These are phyloP conservation scores for Megalopta genalis DNA, from an alignment of 1,140 invertebrate genomes.

Conservation along the genomic window DNA sequence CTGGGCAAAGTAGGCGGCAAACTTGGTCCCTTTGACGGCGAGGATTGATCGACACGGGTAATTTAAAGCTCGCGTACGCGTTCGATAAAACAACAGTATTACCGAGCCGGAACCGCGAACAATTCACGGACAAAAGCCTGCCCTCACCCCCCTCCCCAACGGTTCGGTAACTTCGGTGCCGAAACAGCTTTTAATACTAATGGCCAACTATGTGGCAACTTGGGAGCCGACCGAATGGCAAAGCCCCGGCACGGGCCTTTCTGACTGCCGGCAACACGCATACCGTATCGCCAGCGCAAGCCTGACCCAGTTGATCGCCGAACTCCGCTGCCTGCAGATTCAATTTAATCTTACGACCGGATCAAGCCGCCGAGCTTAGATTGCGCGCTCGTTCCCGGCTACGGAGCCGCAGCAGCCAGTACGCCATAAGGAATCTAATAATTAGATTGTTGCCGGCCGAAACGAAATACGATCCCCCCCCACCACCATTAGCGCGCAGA, in stretches of 20 bases:
- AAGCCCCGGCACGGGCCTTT: conserved; percentile 27
- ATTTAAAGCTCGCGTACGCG: conserved; percentile 23
- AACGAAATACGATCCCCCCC: conserved; percentile 15
- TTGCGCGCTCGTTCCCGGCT: conserved; percentile 3
- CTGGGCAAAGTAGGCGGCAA: background rate
- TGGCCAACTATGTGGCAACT: conserved; percentile 68
- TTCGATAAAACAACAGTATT: conserved; percentile 34
- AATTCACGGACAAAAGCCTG: conserved; percentile 36
- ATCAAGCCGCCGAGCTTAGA: conserved; percentile 43
- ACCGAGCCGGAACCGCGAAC: background rate
- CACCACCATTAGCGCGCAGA: background rate
- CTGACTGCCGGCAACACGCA: conserved; percentile 45
- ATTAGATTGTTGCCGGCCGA: conserved; percentile 29
- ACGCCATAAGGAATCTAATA: conserved; percentile 26
- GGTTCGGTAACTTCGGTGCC: conserved; percentile 20
- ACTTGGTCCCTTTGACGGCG: conserved; percentile 16
- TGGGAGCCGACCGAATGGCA: conserved; percentile 46
- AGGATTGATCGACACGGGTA: conserved; percentile 31
- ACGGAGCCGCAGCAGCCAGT: background rate
- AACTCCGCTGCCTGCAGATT: conserved; percentile 59
- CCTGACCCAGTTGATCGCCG: conserved; percentile 59
- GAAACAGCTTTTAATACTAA: conserved; percentile 64
- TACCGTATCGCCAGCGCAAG: conserved; percentile 17
- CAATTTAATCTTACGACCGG: conserved; percentile 69
- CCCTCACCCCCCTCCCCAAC: too few relatives aligned